Evolutionary conservation across 2,888 invertebrate species (phyloP).

Genomic region (Ellobium chinense): DNA sequence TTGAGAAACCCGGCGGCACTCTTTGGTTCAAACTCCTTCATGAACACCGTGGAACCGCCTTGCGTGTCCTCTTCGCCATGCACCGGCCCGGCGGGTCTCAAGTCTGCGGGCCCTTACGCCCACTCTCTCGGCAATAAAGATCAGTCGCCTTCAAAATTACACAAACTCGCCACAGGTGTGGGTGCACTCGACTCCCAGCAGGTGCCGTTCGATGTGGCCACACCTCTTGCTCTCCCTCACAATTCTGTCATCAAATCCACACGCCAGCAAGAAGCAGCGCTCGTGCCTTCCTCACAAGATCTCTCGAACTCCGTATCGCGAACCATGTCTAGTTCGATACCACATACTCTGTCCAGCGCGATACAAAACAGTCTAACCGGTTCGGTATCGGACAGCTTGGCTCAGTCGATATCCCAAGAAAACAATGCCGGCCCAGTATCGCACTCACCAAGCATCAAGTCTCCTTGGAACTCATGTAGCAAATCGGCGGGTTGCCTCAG

Average conservation of each 20-base stretch:
- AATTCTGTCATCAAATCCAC: constrained; percentile 66
- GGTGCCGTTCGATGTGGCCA: constrained; percentile 35
- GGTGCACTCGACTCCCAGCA: constrained; percentile 7
- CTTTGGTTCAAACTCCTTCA: constrained; percentile 60
- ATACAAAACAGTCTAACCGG: too few relatives aligned
- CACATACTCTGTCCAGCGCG: too few relatives aligned
- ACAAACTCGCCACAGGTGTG: constrained; percentile 31
- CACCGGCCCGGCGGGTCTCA: constrained; percentile 58
- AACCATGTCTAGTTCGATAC: too few relatives aligned
- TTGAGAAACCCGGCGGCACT: constrained; percentile 63
- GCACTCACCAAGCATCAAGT: neutral
- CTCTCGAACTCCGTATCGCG: too few relatives aligned
- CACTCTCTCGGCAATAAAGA: constrained; percentile 21
- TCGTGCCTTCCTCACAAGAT: constrained; percentile 33
- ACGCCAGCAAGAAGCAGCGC: constrained; percentile 24
- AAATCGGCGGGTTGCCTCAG: constrained; percentile 24
- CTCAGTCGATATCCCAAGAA: neutral
- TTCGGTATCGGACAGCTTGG: constrained; percentile 20
- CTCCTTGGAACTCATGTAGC: constrained; percentile 31
- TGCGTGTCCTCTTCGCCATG: constrained; percentile 58
- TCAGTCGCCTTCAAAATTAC: constrained; percentile 15
- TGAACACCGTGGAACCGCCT: constrained; percentile 60
- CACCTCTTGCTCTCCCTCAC: constrained; percentile 54
- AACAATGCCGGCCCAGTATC: constrained; percentile 22
- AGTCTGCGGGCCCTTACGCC: constrained; percentile 54